Base-by-base conservation (phyloP, 2,888 invertebrate species). In the Xylophagus ater region DNA sequence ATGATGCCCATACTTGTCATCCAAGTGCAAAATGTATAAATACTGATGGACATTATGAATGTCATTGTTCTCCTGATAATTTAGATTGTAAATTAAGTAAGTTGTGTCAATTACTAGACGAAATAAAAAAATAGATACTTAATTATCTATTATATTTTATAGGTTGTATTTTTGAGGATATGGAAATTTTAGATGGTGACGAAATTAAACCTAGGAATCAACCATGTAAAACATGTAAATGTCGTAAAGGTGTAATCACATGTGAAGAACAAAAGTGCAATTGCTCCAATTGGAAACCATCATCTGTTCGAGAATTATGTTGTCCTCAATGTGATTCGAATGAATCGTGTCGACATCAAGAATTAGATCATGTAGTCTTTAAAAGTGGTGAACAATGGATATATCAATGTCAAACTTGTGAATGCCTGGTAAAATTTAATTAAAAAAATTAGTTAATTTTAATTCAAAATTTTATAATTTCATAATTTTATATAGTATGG, bases 341-440 rank as follows among this genome's bases (percentile, higher is more conserved):
- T 47, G 73, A 75, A 55, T 76, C 76, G 51, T 87, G 87, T 63
- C 73, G 72, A 46, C 87, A 87, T 65, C 85, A 85, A 62, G 83
- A 85, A 61, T 72, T 83, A 55, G 72, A 74, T 51, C 76, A 81
- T 60, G 77, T 83, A 46, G 70, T 76, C 53, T 79, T 83, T 61
- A 75, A 74, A 60, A 84, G 81, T 59, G 87, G 87, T 37, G 84
- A 89, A 60, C 75, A 78, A 54, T 90, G 90, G 89, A 79, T 84
- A 51, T 87, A 86, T 68, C 83, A 88, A 66, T 90, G 90, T 66
- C 85, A 87, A 70, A 83, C 83, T 47, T 90, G 90, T 71, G 87
- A 89, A 70, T 90, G 90, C 67, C 71, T 86, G 65, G 84, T 84
- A 58, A 70, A 74, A 66, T 34, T 9, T 13, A 17, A 5, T 15